phyloP scores from a whole-genome alignment of 2,888 invertebrate genomes.

The Sphaerophoria rueppellii region DNA sequence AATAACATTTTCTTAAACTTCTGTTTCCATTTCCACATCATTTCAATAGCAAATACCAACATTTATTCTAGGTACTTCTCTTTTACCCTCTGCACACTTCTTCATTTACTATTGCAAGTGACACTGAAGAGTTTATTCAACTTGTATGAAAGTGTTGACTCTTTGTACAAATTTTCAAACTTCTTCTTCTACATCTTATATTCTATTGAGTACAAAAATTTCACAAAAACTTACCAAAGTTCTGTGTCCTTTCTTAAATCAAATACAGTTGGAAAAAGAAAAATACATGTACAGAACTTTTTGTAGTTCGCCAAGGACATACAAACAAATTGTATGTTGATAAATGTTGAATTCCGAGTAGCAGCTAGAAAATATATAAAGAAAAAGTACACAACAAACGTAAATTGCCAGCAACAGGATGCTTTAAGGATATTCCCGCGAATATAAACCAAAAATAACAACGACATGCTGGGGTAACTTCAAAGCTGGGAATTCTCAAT shows the following conservation, averaged over 20 bases:
- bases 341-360: no score
- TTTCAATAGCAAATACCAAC: constrained; percentile 7
- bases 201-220: neutral
- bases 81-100: neutral
- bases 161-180: neutral
- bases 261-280: constrained; percentile 21
- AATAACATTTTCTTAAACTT: constrained; percentile 11
- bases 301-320: neutral
- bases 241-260: constrained; percentile 29
- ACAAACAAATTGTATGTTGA: constrained; percentile 5
- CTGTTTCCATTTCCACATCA: neutral
- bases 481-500: constrained; percentile 23
- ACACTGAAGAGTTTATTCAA: constrained; percentile 49
- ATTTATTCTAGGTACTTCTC: constrained; percentile 6
- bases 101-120: constrained; percentile 36
- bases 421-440: constrained; percentile 49
- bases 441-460: constrained; percentile 19
- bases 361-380: constrained; percentile 12
- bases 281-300: constrained; percentile 11
- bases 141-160: constrained; percentile 19
- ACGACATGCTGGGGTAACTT: neutral
- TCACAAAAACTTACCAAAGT: constrained; percentile 19
- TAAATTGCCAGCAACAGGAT: constrained; percentile 72
- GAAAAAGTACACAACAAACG: constrained; percentile 19
- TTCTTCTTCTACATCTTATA: constrained; percentile 1